Conservation (phyloP, 2,113 vertebrate species). For the Calidris pygmaea region DNA sequence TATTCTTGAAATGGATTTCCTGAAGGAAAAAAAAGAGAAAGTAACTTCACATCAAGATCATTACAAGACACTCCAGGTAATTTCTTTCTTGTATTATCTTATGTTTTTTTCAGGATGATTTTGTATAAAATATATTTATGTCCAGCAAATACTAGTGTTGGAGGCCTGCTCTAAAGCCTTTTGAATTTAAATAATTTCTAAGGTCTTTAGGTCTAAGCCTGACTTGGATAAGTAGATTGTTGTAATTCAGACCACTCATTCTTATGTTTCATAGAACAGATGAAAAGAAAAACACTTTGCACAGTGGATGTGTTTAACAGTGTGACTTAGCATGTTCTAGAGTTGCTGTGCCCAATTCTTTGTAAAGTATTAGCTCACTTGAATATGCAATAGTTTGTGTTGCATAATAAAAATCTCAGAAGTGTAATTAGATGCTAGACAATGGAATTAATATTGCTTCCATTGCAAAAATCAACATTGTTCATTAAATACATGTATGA, state of each 20-base stretch:
- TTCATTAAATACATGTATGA: not conserved
- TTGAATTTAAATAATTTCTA: not conserved
- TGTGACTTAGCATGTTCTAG: not conserved
- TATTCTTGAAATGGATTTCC: conserved; percentile 70
- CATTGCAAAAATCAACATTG: not conserved
- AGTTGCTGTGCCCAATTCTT: not conserved
- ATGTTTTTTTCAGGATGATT: not conserved
- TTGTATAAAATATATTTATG: not conserved
- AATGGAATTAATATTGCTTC: not conserved
- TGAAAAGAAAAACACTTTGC: not conserved
- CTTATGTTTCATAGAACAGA: not conserved
- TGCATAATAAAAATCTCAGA: not conserved
- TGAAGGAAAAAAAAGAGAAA: conserved; percentile 72
- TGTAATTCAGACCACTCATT: not conserved
- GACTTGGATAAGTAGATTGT: not conserved
- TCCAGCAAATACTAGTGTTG: not conserved
- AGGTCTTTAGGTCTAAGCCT: not conserved
- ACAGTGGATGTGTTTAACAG: not conserved
- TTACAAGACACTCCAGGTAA: conserved; percentile 78
- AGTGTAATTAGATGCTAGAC: not conserved
- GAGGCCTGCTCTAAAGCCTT: not conserved
- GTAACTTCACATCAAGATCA: conserved; percentile 65
- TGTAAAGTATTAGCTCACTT: not conserved
- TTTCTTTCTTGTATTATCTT: not conserved
- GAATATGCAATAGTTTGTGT: not conserved